phyloP scores from a whole-genome alignment of 1,140 invertebrate species.

The Drosophila ambigua region DNA sequence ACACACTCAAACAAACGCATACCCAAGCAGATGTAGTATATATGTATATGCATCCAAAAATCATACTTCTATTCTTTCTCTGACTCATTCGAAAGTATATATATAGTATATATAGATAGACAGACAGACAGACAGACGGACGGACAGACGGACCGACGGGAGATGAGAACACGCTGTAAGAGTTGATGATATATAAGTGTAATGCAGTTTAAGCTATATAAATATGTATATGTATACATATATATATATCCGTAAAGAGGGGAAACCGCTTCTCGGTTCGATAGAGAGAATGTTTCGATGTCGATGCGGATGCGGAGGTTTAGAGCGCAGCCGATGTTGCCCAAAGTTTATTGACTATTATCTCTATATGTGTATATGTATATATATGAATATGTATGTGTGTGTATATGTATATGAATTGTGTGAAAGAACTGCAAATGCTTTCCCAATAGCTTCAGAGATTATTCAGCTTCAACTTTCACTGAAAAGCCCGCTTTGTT shows the following conservation, averaged over 20 bases:
- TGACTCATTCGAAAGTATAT: conserved; percentile 60
- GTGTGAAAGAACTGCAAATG: conserved; percentile 8
- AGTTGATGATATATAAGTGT: conserved; percentile 75
- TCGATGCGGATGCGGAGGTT: conserved; percentile 53
- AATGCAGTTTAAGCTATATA: conserved; percentile 68
- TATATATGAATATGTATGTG: conserved; percentile 35
- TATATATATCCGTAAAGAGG: conserved; percentile 8
- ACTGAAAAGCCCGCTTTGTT: not conserved
- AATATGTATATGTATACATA: conserved; percentile 46
- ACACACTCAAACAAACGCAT: conserved; percentile 39
- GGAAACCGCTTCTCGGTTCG: conserved; percentile 30
- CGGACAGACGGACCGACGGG: conserved; percentile 8
- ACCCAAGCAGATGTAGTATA: conserved; percentile 35
- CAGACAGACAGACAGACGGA: conserved; percentile 17
- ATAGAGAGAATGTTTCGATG: conserved; percentile 37
- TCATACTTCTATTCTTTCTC: conserved; percentile 62
- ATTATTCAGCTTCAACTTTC: not conserved
- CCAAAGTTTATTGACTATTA: conserved; percentile 38
- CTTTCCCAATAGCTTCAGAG: conserved; percentile 4
- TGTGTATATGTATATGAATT: conserved; percentile 20
- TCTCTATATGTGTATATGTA: conserved; percentile 51
- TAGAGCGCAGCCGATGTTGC: conserved; percentile 72
- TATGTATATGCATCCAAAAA: conserved; percentile 29
- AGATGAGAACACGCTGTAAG: conserved; percentile 62
- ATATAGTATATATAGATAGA: conserved; percentile 47